Evolutionary conservation across 2,888 invertebrate genomes (phyloP).

Genomic region (Apodemia mormo): DNA sequence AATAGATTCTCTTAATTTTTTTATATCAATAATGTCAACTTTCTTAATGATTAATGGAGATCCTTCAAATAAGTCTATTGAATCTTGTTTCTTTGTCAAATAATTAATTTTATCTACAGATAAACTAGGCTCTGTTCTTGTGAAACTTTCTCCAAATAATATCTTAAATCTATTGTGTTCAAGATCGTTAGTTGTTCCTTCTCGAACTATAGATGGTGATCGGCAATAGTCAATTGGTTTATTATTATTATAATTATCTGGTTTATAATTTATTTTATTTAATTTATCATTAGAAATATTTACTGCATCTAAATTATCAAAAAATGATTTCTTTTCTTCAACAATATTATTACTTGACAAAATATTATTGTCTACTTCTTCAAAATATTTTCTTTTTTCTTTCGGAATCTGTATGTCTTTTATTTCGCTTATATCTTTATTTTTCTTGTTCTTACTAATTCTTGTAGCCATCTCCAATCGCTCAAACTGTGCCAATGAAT

Average conservation of each 20-base stretch:
- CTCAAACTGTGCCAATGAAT: constrained; percentile 60
- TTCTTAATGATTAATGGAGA: constrained; percentile 40
- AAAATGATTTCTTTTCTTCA: constrained; percentile 42
- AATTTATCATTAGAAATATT: constrained; percentile 32
- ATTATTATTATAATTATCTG: not conserved
- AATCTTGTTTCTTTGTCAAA: constrained; percentile 50
- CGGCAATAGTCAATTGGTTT: constrained; percentile 44
- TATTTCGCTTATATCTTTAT: constrained; percentile 28
- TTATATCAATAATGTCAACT: constrained; percentile 34
- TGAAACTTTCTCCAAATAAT: constrained; percentile 59
- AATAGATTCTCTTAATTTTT: constrained; percentile 44
- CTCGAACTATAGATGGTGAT: constrained; percentile 64
- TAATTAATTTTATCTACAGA: constrained; percentile 44
- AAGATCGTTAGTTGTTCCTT: constrained; percentile 47
- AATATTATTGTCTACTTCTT: constrained; percentile 37
- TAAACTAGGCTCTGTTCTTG: constrained; percentile 45
- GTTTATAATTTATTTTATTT: constrained; percentile 29
- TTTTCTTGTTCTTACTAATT: constrained; percentile 31
- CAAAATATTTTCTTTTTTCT: constrained; percentile 52
- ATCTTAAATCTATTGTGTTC: constrained; percentile 59
- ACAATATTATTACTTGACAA: constrained; percentile 8
- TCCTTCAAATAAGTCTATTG: constrained; percentile 62
- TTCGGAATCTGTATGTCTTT: constrained; percentile 44
- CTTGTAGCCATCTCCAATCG: constrained; percentile 54
- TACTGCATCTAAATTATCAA: constrained; percentile 46